A percentile compares a stretch with the other conserved stretches of the same genome.
Evolutionary conservation across 1,140 invertebrate species (phyloP).

Genomic region (Marisa cornuarietis): DNA sequence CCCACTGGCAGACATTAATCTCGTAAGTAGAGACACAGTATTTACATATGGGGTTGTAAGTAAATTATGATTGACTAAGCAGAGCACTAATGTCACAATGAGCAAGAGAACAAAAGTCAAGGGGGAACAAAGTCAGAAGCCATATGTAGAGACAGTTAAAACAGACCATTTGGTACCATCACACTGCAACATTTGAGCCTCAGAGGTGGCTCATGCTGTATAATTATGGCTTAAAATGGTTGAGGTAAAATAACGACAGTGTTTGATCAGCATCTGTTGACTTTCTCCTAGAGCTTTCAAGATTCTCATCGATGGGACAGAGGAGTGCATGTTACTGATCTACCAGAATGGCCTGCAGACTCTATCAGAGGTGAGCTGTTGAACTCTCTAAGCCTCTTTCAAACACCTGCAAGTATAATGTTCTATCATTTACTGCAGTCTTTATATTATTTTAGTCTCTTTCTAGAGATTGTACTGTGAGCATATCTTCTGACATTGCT

Average conservation of each 20-base stretch:
- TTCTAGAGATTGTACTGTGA: background rate
- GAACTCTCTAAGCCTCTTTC: background rate
- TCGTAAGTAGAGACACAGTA: conserved; percentile 63
- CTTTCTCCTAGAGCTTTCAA: conserved; percentile 72
- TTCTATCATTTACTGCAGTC: background rate
- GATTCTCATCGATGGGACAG: conserved; percentile 87
- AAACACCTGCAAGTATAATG: background rate
- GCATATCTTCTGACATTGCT: background rate
- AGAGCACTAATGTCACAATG: too few species aligned
- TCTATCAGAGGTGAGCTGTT: conserved; percentile 78
- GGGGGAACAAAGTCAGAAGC: too few species aligned
- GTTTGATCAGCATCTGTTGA: background rate
- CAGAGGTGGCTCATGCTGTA: too few species aligned
- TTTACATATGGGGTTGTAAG: too few species aligned
- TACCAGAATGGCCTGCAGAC: conserved; percentile 88
- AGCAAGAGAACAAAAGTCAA: too few species aligned
- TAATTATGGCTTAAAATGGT: too few species aligned
- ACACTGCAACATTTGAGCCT: too few species aligned
- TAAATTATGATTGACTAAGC: too few species aligned
- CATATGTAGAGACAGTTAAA: background rate
- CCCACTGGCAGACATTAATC: conserved; percentile 89
- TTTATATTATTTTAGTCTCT: background rate
- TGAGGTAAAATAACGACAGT: too few species aligned
- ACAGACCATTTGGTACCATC: background rate
- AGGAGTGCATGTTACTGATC: conserved; percentile 87